phyloP scores from a whole-genome alignment of 2,797 vertebrate species.

The Margarornis squamiger region DNA sequence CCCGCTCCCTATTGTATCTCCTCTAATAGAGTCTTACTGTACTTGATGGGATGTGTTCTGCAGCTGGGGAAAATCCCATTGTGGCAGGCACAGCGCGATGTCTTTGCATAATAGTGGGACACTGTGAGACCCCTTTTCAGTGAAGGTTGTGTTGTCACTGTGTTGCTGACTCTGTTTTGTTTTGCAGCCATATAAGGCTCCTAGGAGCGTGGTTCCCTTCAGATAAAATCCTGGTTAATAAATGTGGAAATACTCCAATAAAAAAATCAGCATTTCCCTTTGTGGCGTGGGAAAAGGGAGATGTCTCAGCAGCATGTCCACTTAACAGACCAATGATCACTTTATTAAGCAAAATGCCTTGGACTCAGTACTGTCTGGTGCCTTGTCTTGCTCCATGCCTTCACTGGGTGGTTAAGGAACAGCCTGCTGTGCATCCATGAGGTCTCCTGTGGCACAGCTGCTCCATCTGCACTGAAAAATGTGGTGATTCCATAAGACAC shows the following conservation, averaged over 20 bases:
- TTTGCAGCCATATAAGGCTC: background rate
- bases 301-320: background rate
- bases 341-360: background rate
- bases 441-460: background rate
- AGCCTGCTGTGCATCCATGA: background rate
- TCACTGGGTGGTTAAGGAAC: background rate
- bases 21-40: slow-evolving; percentile 69
- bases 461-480: background rate
- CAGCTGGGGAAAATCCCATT: slow-evolving; percentile 65
- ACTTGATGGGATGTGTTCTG: slow-evolving; percentile 70
- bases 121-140: background rate
- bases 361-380: background rate
- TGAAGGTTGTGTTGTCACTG: background rate
- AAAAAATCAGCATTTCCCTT: background rate
- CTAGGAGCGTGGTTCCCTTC: background rate
- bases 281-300: background rate
- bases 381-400: background rate
- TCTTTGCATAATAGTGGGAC: slow-evolving; percentile 49
- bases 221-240: background rate
- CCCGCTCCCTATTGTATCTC: slow-evolving; percentile 64
- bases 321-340: background rate
- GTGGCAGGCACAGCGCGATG: slow-evolving; percentile 7
- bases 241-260: background rate
- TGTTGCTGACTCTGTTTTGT: background rate
- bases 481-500: background rate